A percentile compares a stretch with the other conserved stretches of the same genome.
phyloP scores from a whole-genome alignment of 2,797 vertebrate genomes.

The Varecia variegata region DNA sequence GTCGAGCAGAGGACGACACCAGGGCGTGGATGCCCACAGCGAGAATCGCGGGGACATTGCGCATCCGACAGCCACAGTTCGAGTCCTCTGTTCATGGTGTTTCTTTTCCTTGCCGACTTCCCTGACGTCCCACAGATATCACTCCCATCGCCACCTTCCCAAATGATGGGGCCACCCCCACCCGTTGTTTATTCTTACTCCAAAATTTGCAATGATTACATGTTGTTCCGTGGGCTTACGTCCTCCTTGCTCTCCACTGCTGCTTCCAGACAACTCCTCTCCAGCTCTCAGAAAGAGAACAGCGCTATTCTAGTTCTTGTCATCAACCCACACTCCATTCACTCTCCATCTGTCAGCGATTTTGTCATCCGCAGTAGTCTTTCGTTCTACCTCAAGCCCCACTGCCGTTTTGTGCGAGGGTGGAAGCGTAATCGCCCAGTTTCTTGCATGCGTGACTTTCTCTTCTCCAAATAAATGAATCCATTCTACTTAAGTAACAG shows the following conservation, averaged over 20 bases:
- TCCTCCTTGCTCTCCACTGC: not conserved
- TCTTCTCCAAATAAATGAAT: not conserved
- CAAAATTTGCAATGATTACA: not conserved
- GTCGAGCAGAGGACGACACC: fast-evolving
- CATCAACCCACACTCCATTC: not conserved
- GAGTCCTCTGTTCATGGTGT: not conserved
- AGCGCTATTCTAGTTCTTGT: too few species aligned
- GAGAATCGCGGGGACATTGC: fast-evolving
- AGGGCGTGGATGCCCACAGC: fast-evolving
- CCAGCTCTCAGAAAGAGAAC: too few species aligned
- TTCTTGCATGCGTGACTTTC: too few species aligned
- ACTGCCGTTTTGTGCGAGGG: too few species aligned
- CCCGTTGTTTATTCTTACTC: not conserved
- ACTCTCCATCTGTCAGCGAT: not conserved
- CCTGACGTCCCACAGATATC: not conserved
- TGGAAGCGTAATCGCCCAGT: not conserved
- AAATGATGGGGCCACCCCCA: fast-evolving
- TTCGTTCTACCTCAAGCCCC: not conserved
- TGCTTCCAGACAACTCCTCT: not conserved
- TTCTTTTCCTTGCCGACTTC: not conserved
- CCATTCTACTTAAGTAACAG: not conserved
- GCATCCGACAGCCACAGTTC: not conserved
- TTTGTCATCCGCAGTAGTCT: too few species aligned
- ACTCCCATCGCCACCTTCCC: not conserved
- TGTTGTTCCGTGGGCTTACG: not conserved